Evolutionary conservation across 2,888 invertebrate genomes (phyloP), one percentile per base, ranked within the genome.

Genomic region (Sclerodermus sp.): DNA sequence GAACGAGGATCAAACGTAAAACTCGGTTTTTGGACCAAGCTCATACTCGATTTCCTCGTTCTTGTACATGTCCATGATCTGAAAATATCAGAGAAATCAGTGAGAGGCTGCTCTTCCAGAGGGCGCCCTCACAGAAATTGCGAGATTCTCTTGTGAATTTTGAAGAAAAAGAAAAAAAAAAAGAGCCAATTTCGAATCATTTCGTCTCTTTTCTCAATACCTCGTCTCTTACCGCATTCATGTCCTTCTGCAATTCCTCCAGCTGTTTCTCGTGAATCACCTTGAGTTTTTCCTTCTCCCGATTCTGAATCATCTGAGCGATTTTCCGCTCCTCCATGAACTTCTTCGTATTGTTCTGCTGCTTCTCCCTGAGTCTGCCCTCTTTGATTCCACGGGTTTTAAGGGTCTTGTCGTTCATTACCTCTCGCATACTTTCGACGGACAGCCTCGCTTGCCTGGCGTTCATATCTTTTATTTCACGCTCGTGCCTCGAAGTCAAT

Each of bases 351-450:
- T 97, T 97, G 77, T 96, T 97, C 75, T 96, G 95, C 70, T 96
- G 96, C 79, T 97, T 94, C 79, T 98, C 96, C 23, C 93, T 83
- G 49, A 96, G 83, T 39, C 96, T 84, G 38, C 96, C 86, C 76
- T 99, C 99, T 69, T 95, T 93, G 78, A 99, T 99, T 54, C 94
- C 95, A 71, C 98, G 96, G 49, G 96, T 97, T 79, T 96, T 91
- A 49, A 99, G 83, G 0, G 93, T 92, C 80, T 98, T 98, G 79
- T 99, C 99, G 78, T 91, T 93, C 74, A 90, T 88, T 40, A 99
- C 96, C 75, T 93, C 94, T 80, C 93, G 93, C 74, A 93, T 93
- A 15, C 97, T 96, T 78, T 99, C 99, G 66, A 99, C 94, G 43
- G 96, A 96, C 68, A 92, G 87, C 81, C 96, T 96, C 3, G 97